Percentiles rank a stretch among this genome's conserved stretches.
Conservation (phyloP, 1,140 invertebrate species). For the Dinoponera quadriceps region DNA sequence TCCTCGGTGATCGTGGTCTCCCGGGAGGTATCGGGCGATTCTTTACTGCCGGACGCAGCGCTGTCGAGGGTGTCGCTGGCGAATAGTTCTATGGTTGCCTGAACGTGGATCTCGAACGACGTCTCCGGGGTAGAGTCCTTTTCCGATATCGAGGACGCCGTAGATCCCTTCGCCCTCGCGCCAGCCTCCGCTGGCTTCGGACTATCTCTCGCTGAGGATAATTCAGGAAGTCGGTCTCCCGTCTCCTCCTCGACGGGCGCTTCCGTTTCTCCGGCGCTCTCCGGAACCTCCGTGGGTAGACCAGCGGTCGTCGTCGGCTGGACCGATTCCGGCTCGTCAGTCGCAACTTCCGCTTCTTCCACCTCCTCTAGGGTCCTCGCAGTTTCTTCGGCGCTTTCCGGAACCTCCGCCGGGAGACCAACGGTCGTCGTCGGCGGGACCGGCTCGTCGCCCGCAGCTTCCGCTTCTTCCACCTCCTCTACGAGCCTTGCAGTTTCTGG, state of each 20-base stretch:
- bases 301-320: background rate
- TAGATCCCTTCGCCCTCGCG: slow-evolving; percentile 46
- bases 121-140: slow-evolving; percentile 74
- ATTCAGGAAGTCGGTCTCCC: background rate
- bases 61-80: slow-evolving; percentile 76
- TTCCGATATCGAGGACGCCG: slow-evolving; percentile 58
- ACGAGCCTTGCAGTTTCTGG: slow-evolving; percentile 45
- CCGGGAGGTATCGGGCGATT: slow-evolving; percentile 66
- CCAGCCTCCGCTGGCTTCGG: background rate
- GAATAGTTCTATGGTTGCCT: slow-evolving; percentile 80
- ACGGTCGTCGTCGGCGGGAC: background rate
- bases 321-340: background rate
- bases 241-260: background rate
- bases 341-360: background rate
- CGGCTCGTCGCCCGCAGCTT: slow-evolving; percentile 1
- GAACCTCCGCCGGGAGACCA: background rate
- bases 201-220: background rate
- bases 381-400: background rate
- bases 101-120: slow-evolving; percentile 81
- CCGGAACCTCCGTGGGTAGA: background rate
- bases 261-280: background rate
- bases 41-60: slow-evolving; percentile 43
- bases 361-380: background rate
- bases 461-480: background rate
- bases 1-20: slow-evolving; percentile 75